Conservation (phyloP, 2,888 invertebrate species). For the Melinaea marsaeus region DNA sequence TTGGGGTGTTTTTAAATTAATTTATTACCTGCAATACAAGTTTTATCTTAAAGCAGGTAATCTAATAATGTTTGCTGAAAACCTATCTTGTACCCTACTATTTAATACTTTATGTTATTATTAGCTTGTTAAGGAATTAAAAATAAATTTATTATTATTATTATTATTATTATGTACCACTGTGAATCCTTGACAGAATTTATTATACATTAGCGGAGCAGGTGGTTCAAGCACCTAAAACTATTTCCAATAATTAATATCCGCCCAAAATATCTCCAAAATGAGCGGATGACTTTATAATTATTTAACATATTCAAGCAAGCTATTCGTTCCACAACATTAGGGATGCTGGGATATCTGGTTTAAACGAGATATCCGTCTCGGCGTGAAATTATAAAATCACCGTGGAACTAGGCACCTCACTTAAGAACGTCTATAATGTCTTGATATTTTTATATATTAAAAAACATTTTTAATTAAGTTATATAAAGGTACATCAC, state of each 20-base stretch:
- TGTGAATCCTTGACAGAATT: too few relatives aligned
- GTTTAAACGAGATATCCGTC: slow-evolving; percentile 65
- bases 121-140: too few relatives aligned
- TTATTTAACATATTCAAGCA: slow-evolving; percentile 69
- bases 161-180: too few relatives aligned
- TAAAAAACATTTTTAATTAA: slow-evolving; percentile 1
- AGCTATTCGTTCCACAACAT: slow-evolving; percentile 68
- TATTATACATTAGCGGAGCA: slow-evolving; percentile 10
- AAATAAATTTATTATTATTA: too few relatives aligned
- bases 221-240: slow-evolving; percentile 25
- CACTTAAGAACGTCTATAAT: slow-evolving; percentile 35
- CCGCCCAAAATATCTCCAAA: slow-evolving; percentile 53
- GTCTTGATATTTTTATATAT: slow-evolving; percentile 32
- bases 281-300: slow-evolving; percentile 62
- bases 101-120: too few relatives aligned
- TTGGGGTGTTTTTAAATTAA: too few relatives aligned
- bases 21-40: too few relatives aligned
- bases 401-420: slow-evolving; percentile 52
- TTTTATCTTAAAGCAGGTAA: too few relatives aligned
- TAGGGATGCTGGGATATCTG: slow-evolving; percentile 58
- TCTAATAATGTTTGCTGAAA: too few relatives aligned
- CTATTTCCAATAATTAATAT: slow-evolving; percentile 49
- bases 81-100: too few relatives aligned
- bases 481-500: neutral
- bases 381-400: slow-evolving; percentile 75